Conservation (phyloP, 2,113 vertebrate genomes). For the Lepisosteus oculatus region DNA sequence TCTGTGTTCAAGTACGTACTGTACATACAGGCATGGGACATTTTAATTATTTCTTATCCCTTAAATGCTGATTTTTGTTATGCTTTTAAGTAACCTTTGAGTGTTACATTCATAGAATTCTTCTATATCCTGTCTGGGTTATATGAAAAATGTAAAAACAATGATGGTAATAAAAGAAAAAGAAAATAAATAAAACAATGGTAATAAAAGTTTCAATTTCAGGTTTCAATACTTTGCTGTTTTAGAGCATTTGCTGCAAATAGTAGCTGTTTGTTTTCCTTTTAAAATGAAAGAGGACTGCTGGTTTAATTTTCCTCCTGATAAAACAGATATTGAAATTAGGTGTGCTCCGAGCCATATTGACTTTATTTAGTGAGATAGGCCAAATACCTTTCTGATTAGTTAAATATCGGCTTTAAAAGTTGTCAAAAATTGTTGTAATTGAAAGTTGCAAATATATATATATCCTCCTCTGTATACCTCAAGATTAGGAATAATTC, state of each 20-base stretch:
- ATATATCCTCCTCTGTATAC: neutral
- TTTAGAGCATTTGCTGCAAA: constrained; percentile 37
- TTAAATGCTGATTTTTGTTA: too few species aligned
- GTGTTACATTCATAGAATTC: too few species aligned
- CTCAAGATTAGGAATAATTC: neutral
- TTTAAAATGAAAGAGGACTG: constrained; percentile 26
- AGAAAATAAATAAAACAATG: too few species aligned
- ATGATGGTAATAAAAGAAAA: too few species aligned
- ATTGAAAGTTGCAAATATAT: neutral
- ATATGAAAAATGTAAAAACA: too few species aligned
- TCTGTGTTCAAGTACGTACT: neutral
- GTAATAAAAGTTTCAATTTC: too few species aligned
- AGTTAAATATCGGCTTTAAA: too few species aligned
- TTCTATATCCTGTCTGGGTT: too few species aligned
- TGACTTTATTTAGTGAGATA: neutral
- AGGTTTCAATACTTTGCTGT: neutral
- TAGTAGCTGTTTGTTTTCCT: constrained; percentile 26
- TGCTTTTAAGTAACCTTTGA: too few species aligned
- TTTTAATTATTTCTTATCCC: neutral
- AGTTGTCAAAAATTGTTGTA: neutral
- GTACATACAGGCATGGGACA: neutral
- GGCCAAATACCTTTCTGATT: neutral
- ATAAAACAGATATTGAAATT: constrained; percentile 40
- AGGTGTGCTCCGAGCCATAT: constrained; percentile 16
- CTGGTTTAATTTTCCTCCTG: constrained; percentile 37